A percentile compares a stretch with the other conserved stretches of the same genome.
Evolutionary conservation across 2,113 vertebrate genomes (phyloP).

Genomic region (Solea senegalensis): DNA sequence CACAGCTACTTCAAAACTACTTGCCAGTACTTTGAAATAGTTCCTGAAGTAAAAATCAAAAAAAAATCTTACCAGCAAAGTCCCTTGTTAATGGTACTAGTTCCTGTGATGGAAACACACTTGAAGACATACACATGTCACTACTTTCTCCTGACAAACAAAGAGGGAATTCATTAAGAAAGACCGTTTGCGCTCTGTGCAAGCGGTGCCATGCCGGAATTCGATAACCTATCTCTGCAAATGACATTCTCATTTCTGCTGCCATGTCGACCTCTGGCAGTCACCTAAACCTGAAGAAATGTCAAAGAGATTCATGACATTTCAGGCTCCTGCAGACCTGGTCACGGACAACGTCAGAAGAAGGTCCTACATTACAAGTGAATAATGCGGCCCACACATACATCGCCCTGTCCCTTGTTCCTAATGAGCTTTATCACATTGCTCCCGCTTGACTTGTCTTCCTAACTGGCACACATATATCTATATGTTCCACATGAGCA

Average conservation of each 20-base stretch:
- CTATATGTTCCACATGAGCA: slow-evolving; percentile 79
- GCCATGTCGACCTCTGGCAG: slow-evolving; percentile 1
- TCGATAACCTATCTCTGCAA: slow-evolving; percentile 18
- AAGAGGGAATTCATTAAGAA: slow-evolving; percentile 23
- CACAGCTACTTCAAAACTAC: too few relatives aligned
- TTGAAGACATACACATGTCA: too few relatives aligned
- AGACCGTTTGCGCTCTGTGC: slow-evolving; percentile 33
- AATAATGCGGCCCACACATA: slow-evolving; percentile 60
- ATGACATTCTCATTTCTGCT: slow-evolving; percentile 21
- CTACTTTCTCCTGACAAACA: neutral
- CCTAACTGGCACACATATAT: slow-evolving; percentile 81
- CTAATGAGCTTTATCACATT: slow-evolving; percentile 79
- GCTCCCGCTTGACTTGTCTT: slow-evolving; percentile 78
- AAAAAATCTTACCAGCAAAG: too few relatives aligned
- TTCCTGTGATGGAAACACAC: too few relatives aligned
- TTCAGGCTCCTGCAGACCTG: slow-evolving; percentile 19
- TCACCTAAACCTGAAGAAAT: slow-evolving; percentile 16
- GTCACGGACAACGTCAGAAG: slow-evolving; percentile 27
- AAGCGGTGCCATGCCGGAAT: slow-evolving; percentile 33
- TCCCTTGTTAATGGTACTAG: too few relatives aligned
- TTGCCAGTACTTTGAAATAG: too few relatives aligned
- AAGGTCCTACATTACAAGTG: slow-evolving; percentile 47
- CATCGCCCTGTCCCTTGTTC: slow-evolving; percentile 67
- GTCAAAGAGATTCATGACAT: slow-evolving; percentile 15
- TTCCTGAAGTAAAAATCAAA: too few relatives aligned